Conservation (phyloP, 2,888 invertebrate genomes). For the Barypeithes pellucidus region DNA sequence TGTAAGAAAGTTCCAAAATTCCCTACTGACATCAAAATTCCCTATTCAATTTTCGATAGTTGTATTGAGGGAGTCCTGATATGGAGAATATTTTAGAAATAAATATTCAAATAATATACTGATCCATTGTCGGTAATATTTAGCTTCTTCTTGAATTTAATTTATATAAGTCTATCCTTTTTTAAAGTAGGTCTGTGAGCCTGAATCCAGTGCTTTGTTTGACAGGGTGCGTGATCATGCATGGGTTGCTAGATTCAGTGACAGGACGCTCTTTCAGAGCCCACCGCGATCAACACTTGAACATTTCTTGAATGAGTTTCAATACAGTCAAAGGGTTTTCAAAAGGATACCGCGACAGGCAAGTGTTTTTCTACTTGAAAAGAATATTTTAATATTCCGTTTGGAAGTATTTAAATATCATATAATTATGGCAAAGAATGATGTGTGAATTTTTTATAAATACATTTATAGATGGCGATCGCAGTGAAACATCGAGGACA, state of each 20-base stretch:
- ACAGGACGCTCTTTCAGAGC: constrained; percentile 63
- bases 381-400: constrained; percentile 27
- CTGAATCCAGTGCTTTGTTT: constrained; percentile 39
- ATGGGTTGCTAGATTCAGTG: constrained; percentile 64
- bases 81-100: no score
- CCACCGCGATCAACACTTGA: constrained; percentile 48
- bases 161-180: no score
- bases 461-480: no score
- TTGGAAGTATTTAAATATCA: constrained; percentile 19
- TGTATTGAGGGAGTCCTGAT: no score
- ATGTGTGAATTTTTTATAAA: background rate
- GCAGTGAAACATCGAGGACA: no score
- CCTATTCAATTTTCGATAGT: no score
- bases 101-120: no score
- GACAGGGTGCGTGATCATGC: constrained; percentile 64
- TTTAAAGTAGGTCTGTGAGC: constrained; percentile 27
- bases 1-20: no score
- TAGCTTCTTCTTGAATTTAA: no score
- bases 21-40: no score
- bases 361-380: constrained; percentile 36
- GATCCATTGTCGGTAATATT: no score
- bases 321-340: constrained; percentile 33
- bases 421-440: constrained; percentile 10
- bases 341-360: constrained; percentile 32
- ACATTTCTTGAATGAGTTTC: constrained; percentile 48